Base-by-base conservation (phyloP, 2,888 invertebrate genomes). In the Oligia fasciuncula region DNA sequence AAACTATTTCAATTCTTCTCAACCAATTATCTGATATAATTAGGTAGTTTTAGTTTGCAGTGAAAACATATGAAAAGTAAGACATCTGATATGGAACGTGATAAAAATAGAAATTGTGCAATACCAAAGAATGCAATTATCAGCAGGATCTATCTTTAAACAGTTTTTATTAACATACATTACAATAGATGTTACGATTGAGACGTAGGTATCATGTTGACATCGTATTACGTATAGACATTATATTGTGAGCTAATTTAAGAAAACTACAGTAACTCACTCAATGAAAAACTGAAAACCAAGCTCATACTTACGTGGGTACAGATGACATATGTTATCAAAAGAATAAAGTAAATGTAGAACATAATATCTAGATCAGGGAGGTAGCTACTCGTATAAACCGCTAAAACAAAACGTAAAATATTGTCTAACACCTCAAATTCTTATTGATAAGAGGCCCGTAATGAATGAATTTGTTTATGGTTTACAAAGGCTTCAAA, bases 111-210 rank as follows among this genome's bases (percentile, higher is more conserved):
- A 4, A 29, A 65, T 63, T 72, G 17, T 49, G 46, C 65, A 54
- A 82, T 69, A 29, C n/a, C 54, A 63, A 81, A 71, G 51, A 9
- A 57, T 46, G 49, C 57, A 40, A 67, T 71, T 4, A 71, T 54
- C 46, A 46, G 72, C 57, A 63, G 40, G 62, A 82, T 76, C 40
- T 69, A 66, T 63, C 51, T 82, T 73, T 66, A 76, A 83, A 66
- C 62, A 57, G 68, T 63, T 72, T 76, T 23, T 70, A 83, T 83
- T 85, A 66, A 49, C 72, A 77, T 86, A 86, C 13, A 76, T 83
- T 83, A 76, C 17, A 83, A 85, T 60, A 71, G 9, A 85, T 76
- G 69, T 81, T 62, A 62, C 60, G 14, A 67, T 71, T 66, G 60
- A 67, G 83, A 76, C 17, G 40, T 40, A 63, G 40, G 40, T 71